phyloP scores from a whole-genome alignment of 1,140 invertebrate genomes.

The Lepidotrigona ventralis region DNA sequence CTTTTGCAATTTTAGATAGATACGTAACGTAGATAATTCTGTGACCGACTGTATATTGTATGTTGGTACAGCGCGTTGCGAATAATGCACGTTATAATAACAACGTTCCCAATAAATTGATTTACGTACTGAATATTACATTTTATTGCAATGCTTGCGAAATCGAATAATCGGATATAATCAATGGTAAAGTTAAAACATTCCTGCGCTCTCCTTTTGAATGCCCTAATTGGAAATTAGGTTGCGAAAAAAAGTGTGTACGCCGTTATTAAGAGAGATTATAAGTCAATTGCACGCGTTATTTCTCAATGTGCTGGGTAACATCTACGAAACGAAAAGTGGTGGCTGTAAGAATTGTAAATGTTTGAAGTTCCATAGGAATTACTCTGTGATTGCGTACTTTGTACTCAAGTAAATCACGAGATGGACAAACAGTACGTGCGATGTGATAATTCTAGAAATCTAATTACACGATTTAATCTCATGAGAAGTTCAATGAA shows the following conservation, averaged over 20 bases:
- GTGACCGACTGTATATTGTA: neutral
- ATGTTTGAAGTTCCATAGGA: neutral
- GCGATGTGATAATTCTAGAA: neutral
- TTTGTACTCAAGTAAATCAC: neutral
- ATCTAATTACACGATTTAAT: neutral
- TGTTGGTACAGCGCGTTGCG: neutral
- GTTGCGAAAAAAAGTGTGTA: neutral
- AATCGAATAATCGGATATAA: neutral
- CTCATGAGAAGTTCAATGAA: neutral
- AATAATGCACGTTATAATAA: neutral
- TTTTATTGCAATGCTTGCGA: neutral
- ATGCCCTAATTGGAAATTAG: neutral
- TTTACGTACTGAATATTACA: constrained; percentile 1
- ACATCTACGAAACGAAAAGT: neutral
- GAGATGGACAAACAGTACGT: neutral
- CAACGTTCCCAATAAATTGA: neutral
- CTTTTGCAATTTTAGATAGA: no score
- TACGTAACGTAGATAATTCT: no score
- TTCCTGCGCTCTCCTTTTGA: neutral
- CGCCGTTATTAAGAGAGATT: neutral
- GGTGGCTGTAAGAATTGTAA: neutral
- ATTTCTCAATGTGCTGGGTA: neutral
- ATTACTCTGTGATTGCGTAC: no score
- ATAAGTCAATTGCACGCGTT: neutral
- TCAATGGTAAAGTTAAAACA: constrained; percentile 3